Evolutionary conservation across 2,888 invertebrate genomes (phyloP), one percentile per base, ranked within the genome.

Genomic region (Caenorhabditis doughertyi): DNA sequence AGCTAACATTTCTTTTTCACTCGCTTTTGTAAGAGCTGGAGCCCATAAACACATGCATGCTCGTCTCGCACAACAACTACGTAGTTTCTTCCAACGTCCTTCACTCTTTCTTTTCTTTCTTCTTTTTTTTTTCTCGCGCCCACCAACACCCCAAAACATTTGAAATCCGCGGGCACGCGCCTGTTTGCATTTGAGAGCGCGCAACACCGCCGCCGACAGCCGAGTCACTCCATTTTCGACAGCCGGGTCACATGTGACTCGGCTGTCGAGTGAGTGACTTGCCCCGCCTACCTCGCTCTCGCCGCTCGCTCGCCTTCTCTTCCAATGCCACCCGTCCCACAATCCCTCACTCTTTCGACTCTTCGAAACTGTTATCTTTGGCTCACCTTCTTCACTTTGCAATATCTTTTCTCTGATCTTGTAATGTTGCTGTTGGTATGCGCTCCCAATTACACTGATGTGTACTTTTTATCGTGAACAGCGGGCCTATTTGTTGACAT

Each of bases 111-210:
- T 35, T 21, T 72, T 9, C 5, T 64, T 55, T 65, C 49, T 51
- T 39, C 35, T 21, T 16, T n/a, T 23, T 35, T 53, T 35, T 60
- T 60, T 60, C 53, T 32, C 67, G 29, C 60, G 13, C 53, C 64
- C 29, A 39, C 32, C 60, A 53, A 1, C 60, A 64, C 44, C 71
- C 64, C 65, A 68, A 71, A 74, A 81, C 74, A 81, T 81, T 81
- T 76, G 65, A 81, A 81, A 81, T 73, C 70, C 81, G 81, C 81
- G 74, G 73, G 74, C 81, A 58, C 74, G 70, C 68, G 67, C 67
- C 51, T 81, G 81, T 81, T 81, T 81, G 64, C 74, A 70, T 74
- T 73, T 44, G 70, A 51, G 71, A 47, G 64, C 70, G 60, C 80
- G 56, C 67, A 44, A 53, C 76, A 71, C 62, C n/a, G 27, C 70